Percentiles rank a stretch among this genome's conserved stretches.
phyloP scores from a whole-genome alignment of 2,888 invertebrate genomes.

The Trissolcus brochymenae region DNA sequence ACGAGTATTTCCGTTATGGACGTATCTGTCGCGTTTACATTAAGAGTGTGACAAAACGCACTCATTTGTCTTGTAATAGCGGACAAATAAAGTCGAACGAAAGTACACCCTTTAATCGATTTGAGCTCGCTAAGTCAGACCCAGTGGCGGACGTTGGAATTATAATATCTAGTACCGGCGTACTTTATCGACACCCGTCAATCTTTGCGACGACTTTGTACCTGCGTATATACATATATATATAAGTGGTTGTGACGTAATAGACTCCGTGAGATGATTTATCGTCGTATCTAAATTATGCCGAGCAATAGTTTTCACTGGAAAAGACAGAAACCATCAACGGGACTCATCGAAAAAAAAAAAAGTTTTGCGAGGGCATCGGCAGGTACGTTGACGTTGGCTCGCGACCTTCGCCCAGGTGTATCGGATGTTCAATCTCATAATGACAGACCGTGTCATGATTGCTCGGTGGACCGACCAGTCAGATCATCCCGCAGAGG shows the following conservation, averaged over 20 bases:
- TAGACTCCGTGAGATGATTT: slow-evolving; percentile 50
- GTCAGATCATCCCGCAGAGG: slow-evolving; percentile 8
- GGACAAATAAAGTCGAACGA: slow-evolving; percentile 6
- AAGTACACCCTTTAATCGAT: slow-evolving; percentile 20
- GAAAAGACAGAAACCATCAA: slow-evolving; percentile 14
- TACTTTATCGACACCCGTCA: slow-evolving; percentile 57
- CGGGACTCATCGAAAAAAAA: slow-evolving; percentile 28
- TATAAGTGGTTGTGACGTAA: slow-evolving; percentile 32
- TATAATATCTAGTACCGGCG: slow-evolving; percentile 47
- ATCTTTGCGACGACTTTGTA: slow-evolving; percentile 48
- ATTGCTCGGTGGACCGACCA: neutral
- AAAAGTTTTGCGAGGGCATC: slow-evolving; percentile 24
- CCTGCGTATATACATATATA: slow-evolving; percentile 24
- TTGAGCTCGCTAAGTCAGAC: slow-evolving; percentile 23
- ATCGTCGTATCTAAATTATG: slow-evolving; percentile 52
- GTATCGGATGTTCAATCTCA: slow-evolving; percentile 28
- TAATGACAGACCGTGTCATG: slow-evolving; percentile 14
- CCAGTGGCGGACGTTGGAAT: slow-evolving; percentile 32
- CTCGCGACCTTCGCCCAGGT: slow-evolving; percentile 38
- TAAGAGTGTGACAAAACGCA: slow-evolving; percentile 45
- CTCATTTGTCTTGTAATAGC: slow-evolving; percentile 39
- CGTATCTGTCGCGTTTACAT: slow-evolving; percentile 38
- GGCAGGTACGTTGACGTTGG: slow-evolving; percentile 17
- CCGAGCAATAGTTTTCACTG: slow-evolving; percentile 45
- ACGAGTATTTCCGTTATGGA: slow-evolving; percentile 44